Conservation (phyloP, 2,888 invertebrate species). For the Dryomyza anilis region DNA sequence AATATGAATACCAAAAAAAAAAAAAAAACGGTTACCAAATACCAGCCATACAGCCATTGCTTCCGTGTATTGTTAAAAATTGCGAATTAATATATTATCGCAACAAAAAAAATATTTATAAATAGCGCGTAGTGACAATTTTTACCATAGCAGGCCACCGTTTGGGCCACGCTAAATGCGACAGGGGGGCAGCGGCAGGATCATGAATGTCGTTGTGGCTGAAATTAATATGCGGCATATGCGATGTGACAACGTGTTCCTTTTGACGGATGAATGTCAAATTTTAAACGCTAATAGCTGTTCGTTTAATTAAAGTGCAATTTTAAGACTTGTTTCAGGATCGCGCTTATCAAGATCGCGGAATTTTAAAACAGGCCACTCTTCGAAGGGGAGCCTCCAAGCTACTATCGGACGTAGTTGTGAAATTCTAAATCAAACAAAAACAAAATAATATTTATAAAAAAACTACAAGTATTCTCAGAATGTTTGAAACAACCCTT, state of each 20-base stretch:
- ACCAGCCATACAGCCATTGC: no score
- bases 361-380: no score
- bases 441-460: no score
- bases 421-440: no score
- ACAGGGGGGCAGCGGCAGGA: neutral
- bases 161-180: neutral
- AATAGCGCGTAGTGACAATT: conserved; percentile 4
- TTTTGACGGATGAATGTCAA: conserved; percentile 47
- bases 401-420: no score
- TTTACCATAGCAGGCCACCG: no score
- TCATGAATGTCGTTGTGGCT: neutral
- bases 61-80: neutral
- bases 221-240: conserved; percentile 33
- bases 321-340: conserved; percentile 48
- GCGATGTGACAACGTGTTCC: conserved; percentile 38
- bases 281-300: conserved; percentile 51
- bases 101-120: neutral
- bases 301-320: conserved; percentile 58
- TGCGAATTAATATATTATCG: conserved; percentile 19
- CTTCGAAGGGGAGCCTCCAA: no score
- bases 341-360: conserved; percentile 37
- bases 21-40: no score
- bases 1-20: no score
- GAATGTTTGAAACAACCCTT: conserved; percentile 16
- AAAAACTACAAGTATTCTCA: no score